Evolutionary conservation across 1,140 invertebrate species (phyloP), one percentile per base, ranked within the genome.

Genomic region (Panagrolaimus sp.): DNA sequence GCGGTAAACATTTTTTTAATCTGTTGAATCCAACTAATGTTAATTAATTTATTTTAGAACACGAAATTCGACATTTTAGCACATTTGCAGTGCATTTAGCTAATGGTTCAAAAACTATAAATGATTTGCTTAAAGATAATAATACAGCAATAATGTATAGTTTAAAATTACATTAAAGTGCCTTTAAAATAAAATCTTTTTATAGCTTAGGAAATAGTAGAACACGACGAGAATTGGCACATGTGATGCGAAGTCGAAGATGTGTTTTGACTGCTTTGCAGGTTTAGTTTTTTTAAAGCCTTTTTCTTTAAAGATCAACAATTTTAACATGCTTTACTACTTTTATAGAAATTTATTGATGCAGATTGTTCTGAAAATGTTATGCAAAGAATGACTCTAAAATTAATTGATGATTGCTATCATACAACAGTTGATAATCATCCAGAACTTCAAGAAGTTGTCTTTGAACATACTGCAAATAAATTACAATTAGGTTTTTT

Each of bases 391-490:
- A 48, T 63, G 27, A 69, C 73, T 16, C n/a, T 74, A 27, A 45
- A 65, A 48, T 57, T 68, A 27, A 70, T 73, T 23, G 72, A 73
- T 23, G 25, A 75, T 8, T 73, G 72, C 53, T 73, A 73, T 64
- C 67, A 73, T 42, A 63, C 75, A 16, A 48, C 63, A 27, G 38
- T 71, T 25, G 20, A 47, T n/a, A 75, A 74, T 70, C 27, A 74
- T 25, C 66, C 43, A 7, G 16, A 11, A 14, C 23, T 74, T 13
- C 48, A 75, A 8, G 44, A 65, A 42, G 43, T 73, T 65, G 72
- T 70, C 25, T 73, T 73, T 51, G 47, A 74, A 38, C 43, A 65
- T 23, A 74, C 51, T n/a, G 20, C 42, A 23, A 43, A 61, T 43
- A 68, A 48, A 27, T 27, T 76, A n/a, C 61, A 76, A 70, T 43